Evolutionary conservation across 2,888 invertebrate species (phyloP).

Genomic region (Drosophila anceps): DNA sequence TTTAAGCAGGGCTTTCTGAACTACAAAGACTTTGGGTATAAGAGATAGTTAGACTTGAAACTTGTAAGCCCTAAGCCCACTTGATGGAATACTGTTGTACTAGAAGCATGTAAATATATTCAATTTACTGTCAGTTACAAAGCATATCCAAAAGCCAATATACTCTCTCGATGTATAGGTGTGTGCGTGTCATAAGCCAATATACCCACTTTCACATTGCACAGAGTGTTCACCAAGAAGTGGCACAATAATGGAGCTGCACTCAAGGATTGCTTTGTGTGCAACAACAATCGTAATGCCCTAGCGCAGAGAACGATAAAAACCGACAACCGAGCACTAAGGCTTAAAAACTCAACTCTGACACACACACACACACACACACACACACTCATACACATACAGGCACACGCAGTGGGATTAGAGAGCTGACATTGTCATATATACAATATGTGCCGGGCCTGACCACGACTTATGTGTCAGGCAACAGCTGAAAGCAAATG

Average conservation of each 20-base stretch:
- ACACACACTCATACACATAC: conserved; percentile 9
- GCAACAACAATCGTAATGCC: conserved; percentile 45
- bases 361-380: conserved; percentile 15
- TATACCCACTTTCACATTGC: background rate
- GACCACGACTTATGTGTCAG: conserved; percentile 23
- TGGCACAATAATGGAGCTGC: conserved; percentile 42
- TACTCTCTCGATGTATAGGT: no score
- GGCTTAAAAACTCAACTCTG: conserved; percentile 53
- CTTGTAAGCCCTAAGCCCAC: background rate
- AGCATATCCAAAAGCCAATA: background rate
- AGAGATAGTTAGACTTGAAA: background rate
- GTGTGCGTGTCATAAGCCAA: no score
- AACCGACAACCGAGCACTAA: conserved; percentile 37
- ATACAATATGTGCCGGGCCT: conserved; percentile 22
- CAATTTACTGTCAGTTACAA: background rate
- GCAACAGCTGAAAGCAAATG: conserved; percentile 47
- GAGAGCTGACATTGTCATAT: conserved; percentile 21
- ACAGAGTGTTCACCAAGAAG: conserved; percentile 23
- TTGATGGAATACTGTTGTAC: background rate
- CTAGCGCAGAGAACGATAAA: conserved; percentile 34
- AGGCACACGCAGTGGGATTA: conserved; percentile 24
- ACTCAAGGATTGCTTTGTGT: conserved; percentile 49
- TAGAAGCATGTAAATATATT: no score
- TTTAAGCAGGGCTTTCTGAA: no score
- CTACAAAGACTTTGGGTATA: background rate